phyloP scores from a whole-genome alignment of 2,888 invertebrate genomes.

The Gari tellinella region DNA sequence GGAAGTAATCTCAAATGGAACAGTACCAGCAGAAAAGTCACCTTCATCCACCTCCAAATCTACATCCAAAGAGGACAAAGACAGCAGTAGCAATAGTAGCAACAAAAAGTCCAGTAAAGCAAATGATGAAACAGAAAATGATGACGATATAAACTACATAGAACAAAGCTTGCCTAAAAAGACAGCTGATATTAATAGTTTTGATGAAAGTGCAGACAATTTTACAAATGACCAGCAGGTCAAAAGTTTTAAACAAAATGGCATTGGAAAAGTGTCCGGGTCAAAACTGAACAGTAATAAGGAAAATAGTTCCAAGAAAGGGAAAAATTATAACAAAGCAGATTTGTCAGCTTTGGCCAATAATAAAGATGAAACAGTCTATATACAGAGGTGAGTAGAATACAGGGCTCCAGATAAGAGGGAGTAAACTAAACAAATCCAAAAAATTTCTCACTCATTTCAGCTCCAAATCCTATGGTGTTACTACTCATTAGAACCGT shows the following conservation, averaged over 20 bases:
- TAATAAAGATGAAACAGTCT: slow-evolving; percentile 81
- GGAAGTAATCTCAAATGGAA: slow-evolving; percentile 84
- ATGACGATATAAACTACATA: slow-evolving; percentile 80
- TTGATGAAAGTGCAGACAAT: slow-evolving; percentile 79
- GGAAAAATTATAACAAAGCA: slow-evolving; percentile 75
- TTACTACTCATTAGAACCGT: too few species aligned
- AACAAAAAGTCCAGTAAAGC: slow-evolving; percentile 63
- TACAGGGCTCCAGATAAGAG: too few species aligned
- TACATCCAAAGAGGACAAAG: slow-evolving; percentile 55
- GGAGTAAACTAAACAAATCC: too few species aligned
- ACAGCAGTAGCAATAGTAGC: slow-evolving; percentile 32
- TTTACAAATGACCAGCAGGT: slow-evolving; percentile 78
- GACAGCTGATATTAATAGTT: slow-evolving; percentile 80
- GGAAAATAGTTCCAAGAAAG: slow-evolving; percentile 76
- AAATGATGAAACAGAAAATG: slow-evolving; percentile 74
- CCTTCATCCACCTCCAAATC: slow-evolving; percentile 53
- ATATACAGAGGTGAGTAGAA: slow-evolving; percentile 77
- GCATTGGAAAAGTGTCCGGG: slow-evolving; percentile 69
- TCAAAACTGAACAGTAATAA: slow-evolving; percentile 79
- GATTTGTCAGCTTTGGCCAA: slow-evolving; percentile 78
- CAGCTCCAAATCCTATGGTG: too few species aligned
- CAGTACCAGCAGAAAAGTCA: slow-evolving; percentile 72
- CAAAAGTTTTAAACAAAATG: slow-evolving; percentile 76
- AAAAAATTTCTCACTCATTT: too few species aligned
- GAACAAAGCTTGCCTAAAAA: slow-evolving; percentile 79